Percentiles rank a stretch among this genome's conserved stretches.
Evolutionary conservation across 2,113 vertebrate genomes (phyloP).

Genomic region (Capreolus pygargus): DNA sequence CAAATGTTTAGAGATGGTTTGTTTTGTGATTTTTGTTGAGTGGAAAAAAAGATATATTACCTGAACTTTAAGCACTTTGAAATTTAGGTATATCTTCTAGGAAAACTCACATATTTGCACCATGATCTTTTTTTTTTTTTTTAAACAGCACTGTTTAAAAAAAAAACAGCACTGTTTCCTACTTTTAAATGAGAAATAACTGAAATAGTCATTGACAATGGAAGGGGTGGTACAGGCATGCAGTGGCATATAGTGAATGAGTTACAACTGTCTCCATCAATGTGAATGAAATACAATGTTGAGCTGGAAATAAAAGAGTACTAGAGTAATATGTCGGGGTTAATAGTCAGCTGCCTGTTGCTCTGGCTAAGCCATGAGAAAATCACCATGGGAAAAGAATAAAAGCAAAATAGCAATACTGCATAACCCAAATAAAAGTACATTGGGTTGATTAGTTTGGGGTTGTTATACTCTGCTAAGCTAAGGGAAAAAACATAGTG

Average conservation of each 20-base stretch:
- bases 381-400: not conserved
- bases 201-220: not conserved
- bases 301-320: not conserved
- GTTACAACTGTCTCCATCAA: not conserved
- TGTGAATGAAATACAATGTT: not conserved
- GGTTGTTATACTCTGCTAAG: rapidly evolving
- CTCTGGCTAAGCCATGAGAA: not conserved
- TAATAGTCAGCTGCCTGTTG: not conserved
- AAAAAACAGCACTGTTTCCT: not conserved
- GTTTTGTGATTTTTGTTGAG: not conserved
- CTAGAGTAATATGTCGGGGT: not conserved
- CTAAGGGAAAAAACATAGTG: not conserved
- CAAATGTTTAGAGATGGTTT: not conserved
- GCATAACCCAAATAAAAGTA: not conserved
- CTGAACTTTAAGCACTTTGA: not conserved
- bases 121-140: not conserved
- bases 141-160: too few species aligned
- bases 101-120: not conserved
- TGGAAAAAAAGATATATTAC: not conserved
- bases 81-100: not conserved
- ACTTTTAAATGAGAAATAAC: not conserved
- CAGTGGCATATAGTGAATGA: not conserved
- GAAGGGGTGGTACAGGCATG: not conserved
- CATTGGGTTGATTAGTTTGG: not conserved
- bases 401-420: not conserved